Conservation (phyloP, 2,797 vertebrate genomes). For the Dromococcyx pavoninus region DNA sequence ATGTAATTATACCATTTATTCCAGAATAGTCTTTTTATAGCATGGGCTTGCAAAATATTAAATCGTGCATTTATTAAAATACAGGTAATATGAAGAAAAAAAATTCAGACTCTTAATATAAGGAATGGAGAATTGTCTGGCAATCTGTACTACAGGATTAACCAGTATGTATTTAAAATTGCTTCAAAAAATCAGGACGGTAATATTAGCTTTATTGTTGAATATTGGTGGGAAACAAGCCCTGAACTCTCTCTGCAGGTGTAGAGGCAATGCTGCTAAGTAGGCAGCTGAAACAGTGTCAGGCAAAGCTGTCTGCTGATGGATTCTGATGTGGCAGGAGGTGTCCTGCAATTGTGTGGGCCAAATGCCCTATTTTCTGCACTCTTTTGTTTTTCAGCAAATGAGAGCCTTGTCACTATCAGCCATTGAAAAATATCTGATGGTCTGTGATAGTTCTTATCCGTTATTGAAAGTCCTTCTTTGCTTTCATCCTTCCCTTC, state of each 20-base stretch:
- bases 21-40: constrained; percentile 75
- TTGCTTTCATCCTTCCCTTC: neutral
- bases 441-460: neutral
- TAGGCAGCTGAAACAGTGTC: neutral
- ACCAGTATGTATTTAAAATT: neutral
- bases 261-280: neutral
- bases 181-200: neutral
- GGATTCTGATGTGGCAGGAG: neutral
- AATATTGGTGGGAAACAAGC: neutral
- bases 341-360: neutral
- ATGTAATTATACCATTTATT: constrained; percentile 82
- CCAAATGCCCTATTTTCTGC: neutral
- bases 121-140: constrained; percentile 1
- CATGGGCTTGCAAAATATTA: constrained; percentile 59
- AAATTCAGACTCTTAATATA: neutral
- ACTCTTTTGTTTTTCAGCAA: neutral
- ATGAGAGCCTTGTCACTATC: neutral
- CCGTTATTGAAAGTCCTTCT: neutral
- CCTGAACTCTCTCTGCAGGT: neutral
- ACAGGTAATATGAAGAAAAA: neutral
- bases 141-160: neutral
- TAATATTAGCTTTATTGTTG: neutral
- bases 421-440: neutral
- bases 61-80: constrained; percentile 69
- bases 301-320: neutral